Percentiles rank a stretch among this genome's conserved stretches.
These are phyloP conservation scores for Actinopyga echinites DNA, from an alignment of 53 echinoderm and acorn worm genomes.

Conservation along the genomic window DNA sequence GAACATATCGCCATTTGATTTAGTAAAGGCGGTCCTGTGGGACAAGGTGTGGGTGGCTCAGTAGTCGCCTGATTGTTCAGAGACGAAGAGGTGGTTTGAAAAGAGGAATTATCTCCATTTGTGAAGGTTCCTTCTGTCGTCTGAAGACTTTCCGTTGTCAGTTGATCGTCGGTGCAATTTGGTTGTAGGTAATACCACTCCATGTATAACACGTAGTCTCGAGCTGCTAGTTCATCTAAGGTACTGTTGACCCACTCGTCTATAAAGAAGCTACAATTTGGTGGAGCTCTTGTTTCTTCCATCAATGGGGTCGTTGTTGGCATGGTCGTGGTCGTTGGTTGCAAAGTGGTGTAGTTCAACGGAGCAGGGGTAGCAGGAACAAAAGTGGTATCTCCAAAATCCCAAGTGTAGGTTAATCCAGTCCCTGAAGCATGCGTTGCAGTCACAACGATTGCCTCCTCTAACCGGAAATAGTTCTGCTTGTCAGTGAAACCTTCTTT, in stretches of 20 bases:
- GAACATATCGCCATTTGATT: conserved; percentile 21
- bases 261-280: conserved; percentile 57
- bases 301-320: conserved; percentile 5
- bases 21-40: not conserved
- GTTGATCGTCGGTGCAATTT: conserved; percentile 1
- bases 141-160: not conserved
- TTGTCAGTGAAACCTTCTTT: conserved; percentile 49
- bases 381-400: conserved; percentile 77
- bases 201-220: conserved; percentile 22
- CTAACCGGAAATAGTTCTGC: conserved; percentile 75
- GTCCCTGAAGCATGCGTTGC: conserved; percentile 77
- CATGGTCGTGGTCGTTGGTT: conserved; percentile 5
- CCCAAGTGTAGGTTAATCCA: conserved; percentile 85
- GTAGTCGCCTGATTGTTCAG: not conserved
- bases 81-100: not conserved
- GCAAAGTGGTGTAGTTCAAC: not conserved
- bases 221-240: conserved; percentile 6
- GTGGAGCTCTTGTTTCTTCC: conserved; percentile 16
- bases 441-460: conserved; percentile 76
- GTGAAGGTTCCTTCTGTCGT: conserved; percentile 19
- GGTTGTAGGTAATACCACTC: conserved; percentile 22
- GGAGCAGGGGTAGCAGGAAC: conserved; percentile 60
- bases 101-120: not conserved
- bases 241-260: conserved; percentile 60
- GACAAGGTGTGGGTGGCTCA: conserved; percentile 6